phyloP scores from a whole-genome alignment of 1,140 invertebrate genomes.

The Paralvinella palmiformis region DNA sequence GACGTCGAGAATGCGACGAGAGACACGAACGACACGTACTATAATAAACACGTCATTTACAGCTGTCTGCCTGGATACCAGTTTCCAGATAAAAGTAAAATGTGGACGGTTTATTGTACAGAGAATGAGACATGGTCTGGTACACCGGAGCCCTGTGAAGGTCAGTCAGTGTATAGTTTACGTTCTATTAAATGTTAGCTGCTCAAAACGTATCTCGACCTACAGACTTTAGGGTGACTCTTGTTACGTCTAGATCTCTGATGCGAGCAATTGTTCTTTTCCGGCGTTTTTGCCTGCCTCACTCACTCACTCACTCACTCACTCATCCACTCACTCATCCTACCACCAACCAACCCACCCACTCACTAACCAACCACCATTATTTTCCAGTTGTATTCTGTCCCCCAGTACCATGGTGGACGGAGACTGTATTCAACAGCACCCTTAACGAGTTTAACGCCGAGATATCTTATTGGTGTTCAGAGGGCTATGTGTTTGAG shows the following conservation, averaged over 20 bases:
- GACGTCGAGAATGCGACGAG: conserved; percentile 15
- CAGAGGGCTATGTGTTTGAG: conserved; percentile 8
- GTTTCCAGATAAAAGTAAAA: conserved; percentile 13
- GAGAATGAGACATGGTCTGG: conserved; percentile 19
- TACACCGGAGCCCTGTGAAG: conserved; percentile 15
- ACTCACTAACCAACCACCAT: neutral
- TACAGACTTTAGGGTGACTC: neutral
- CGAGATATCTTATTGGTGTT: conserved; percentile 10
- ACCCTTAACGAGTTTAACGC: conserved; percentile 18
- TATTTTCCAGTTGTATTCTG: conserved; percentile 17
- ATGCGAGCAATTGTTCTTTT: neutral
- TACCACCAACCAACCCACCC: neutral
- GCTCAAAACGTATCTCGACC: neutral
- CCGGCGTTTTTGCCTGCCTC: neutral
- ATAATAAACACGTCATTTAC: conserved; percentile 13
- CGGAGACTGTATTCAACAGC: conserved; percentile 14
- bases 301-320: neutral
- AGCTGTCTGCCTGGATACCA: conserved; percentile 16
- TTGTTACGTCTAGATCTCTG: neutral
- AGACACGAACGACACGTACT: conserved; percentile 17
- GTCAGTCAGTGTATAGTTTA: conserved; percentile 2
- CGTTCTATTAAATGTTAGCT: neutral
- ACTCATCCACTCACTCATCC: neutral
- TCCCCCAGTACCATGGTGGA: conserved; percentile 18
- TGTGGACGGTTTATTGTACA: neutral